These are phyloP conservation scores for Lipophrys pholis DNA, from an alignment of 2,113 vertebrate species.

Conservation along the genomic window DNA sequence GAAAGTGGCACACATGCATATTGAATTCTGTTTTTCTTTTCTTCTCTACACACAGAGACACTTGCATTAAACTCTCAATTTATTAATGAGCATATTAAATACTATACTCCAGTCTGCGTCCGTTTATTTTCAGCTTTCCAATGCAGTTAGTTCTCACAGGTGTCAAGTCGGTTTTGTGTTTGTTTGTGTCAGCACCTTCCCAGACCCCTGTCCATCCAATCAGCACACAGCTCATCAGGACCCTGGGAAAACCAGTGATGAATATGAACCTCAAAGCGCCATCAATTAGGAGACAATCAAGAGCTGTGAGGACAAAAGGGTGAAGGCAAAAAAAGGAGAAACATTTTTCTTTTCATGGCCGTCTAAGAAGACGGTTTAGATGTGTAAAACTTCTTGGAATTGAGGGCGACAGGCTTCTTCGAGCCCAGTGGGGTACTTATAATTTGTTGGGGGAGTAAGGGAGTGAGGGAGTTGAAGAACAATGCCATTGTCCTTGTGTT, in stretches of 20 bases:
- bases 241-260: slow-evolving; percentile 69
- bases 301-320: slow-evolving; percentile 55
- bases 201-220: slow-evolving; percentile 58
- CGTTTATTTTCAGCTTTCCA: slow-evolving; percentile 35
- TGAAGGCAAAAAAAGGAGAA: slow-evolving; percentile 64
- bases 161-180: slow-evolving; percentile 40
- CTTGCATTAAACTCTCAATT: neutral
- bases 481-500: slow-evolving; percentile 73
- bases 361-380: slow-evolving; percentile 68
- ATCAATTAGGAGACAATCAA: slow-evolving; percentile 77
- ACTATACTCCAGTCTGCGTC: neutral
- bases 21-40: slow-evolving; percentile 13
- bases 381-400: slow-evolving; percentile 68
- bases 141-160: slow-evolving; percentile 38
- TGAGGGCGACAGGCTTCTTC: slow-evolving; percentile 73
- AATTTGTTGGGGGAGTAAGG: slow-evolving; percentile 75
- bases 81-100: neutral
- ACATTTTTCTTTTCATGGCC: slow-evolving; percentile 74
- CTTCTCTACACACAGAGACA: neutral
- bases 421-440: slow-evolving; percentile 78
- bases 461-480: slow-evolving; percentile 68
- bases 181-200: slow-evolving; percentile 59
- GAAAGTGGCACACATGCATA: slow-evolving; percentile 22
- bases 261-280: slow-evolving; percentile 67
- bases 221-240: slow-evolving; percentile 47